phyloP scores from a whole-genome alignment of 2,113 vertebrate species.

The rat (Rattus norvegicus) region GRCr8 NC_086037.1:53082001-53082500 shows the following conservation, averaged over 20 bases:
- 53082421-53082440: conserved; percentile 96
- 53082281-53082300: conserved; percentile 87
- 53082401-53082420: conserved; percentile 96
- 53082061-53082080: conserved; percentile 74
- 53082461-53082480: conserved; percentile 91
- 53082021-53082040: conserved; percentile 23
- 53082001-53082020: conserved; percentile 7
- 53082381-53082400: conserved; percentile 99
- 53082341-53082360: conserved; percentile 99
- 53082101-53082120: conserved; percentile 86
- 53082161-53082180: conserved; percentile 82
- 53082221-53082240: conserved; percentile 90
- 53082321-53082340: conserved; percentile 99
- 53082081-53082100: conserved; percentile 84
- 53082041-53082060: conserved; percentile 70
- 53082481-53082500: conserved; percentile 92
- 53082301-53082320: conserved; percentile 97
- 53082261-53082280: conserved; percentile 94
- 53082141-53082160: conserved; percentile 73
- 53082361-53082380: conserved; percentile 98
- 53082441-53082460: conserved; percentile 93
- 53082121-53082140: conserved; percentile 73
- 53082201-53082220: conserved; percentile 90
- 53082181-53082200: conserved; percentile 86
- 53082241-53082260: conserved; percentile 90